Conservation (phyloP, 2,797 vertebrate species). For the Cynodonichthys magdalenae region DNA sequence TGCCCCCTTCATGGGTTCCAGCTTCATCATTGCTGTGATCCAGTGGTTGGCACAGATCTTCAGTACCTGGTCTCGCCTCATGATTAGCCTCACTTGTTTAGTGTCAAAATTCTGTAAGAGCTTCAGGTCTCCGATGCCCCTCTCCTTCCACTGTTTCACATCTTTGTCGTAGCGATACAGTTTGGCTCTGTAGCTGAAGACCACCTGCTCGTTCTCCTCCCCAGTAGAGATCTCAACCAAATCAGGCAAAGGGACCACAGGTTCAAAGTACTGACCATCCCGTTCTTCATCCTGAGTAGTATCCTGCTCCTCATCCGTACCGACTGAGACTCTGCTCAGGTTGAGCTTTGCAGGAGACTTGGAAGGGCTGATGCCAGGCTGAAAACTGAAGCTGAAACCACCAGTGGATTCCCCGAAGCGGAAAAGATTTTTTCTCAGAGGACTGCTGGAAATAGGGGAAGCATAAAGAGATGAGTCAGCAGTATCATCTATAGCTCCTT, state of each 20-base stretch:
- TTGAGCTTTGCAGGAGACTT: slow-evolving; percentile 94
- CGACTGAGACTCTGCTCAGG: slow-evolving; percentile 88
- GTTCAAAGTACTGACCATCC: slow-evolving; percentile 96
- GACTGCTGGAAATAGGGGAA: slow-evolving; percentile 87
- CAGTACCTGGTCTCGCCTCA: slow-evolving; percentile 97
- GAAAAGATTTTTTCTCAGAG: slow-evolving; percentile 91
- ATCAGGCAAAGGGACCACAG: slow-evolving; percentile 94
- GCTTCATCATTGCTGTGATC: slow-evolving; percentile 89
- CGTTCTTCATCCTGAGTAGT: slow-evolving; percentile 91
- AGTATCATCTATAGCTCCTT: slow-evolving; percentile 87
- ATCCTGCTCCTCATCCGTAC: slow-evolving; percentile 94
- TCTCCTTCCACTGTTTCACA: slow-evolving; percentile 94
- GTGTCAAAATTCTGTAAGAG: slow-evolving; percentile 91
- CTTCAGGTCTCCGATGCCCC: slow-evolving; percentile 97
- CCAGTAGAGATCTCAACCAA: slow-evolving; percentile 93
- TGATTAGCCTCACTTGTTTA: slow-evolving; percentile 91
- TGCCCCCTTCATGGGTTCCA: slow-evolving; percentile 94
- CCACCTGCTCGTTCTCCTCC: slow-evolving; percentile 94
- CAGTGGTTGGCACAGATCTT: slow-evolving; percentile 98
- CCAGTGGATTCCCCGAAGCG: slow-evolving; percentile 93
- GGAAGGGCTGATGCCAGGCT: slow-evolving; percentile 92
- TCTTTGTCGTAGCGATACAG: slow-evolving; percentile 95
- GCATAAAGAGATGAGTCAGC: slow-evolving; percentile 87
- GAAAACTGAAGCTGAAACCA: slow-evolving; percentile 96
- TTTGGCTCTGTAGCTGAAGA: slow-evolving; percentile 96